Conservation (phyloP, 2,797 vertebrate species). For the Borostomias antarcticus region DNA sequence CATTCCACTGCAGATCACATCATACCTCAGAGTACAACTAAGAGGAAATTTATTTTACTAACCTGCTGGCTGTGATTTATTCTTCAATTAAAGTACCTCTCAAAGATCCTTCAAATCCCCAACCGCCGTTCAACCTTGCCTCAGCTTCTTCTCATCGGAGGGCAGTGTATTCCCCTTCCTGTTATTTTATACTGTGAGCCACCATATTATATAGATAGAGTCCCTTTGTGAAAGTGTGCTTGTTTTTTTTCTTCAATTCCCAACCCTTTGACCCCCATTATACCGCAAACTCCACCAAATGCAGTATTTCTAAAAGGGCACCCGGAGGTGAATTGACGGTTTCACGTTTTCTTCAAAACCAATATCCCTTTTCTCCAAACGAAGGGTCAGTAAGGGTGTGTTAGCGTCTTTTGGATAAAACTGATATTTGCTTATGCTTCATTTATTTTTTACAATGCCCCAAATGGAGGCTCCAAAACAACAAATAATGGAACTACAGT, state of each 20-base stretch:
- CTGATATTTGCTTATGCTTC: slow-evolving; percentile 33
- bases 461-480: slow-evolving; percentile 1
- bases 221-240: background rate
- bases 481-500: slow-evolving; percentile 3
- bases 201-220: background rate
- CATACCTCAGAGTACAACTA: slow-evolving; percentile 43
- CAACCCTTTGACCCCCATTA: slow-evolving; percentile 16
- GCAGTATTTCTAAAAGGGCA: slow-evolving; percentile 28
- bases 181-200: background rate
- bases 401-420: slow-evolving; percentile 9
- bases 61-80: slow-evolving; percentile 58
- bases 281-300: slow-evolving; percentile 38
- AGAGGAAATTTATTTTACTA: slow-evolving; percentile 51
- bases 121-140: slow-evolving; percentile 16
- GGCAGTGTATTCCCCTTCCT: background rate
- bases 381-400: slow-evolving; percentile 27
- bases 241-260: background rate
- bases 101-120: slow-evolving; percentile 46
- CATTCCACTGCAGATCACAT: slow-evolving; percentile 43
- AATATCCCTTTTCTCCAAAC: slow-evolving; percentile 37
- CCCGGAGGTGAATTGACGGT: slow-evolving; percentile 33
- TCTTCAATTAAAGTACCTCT: slow-evolving; percentile 56
- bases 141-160: slow-evolving; percentile 15
- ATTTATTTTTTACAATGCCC: slow-evolving; percentile 35
- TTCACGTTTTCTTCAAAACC: slow-evolving; percentile 54